Evolutionary conservation across 2,888 invertebrate species (phyloP).

Genomic region (Drosophila paranaensis): DNA sequence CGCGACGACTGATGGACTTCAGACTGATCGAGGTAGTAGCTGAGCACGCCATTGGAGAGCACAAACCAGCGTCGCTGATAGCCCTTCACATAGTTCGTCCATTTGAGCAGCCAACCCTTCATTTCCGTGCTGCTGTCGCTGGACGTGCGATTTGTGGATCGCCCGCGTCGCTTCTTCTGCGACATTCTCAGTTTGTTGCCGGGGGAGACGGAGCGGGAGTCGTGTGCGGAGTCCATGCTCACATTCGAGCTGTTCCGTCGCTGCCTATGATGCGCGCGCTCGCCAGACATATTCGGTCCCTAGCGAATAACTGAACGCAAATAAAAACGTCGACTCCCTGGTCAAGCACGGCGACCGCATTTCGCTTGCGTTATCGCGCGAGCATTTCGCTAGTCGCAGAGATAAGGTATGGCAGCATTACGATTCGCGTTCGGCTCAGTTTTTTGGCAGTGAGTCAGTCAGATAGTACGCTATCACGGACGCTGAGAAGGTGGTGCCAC

Average conservation of each 20-base stretch:
- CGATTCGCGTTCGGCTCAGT: constrained; percentile 20
- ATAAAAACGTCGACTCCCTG: constrained; percentile 17
- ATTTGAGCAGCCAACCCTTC: constrained; percentile 97
- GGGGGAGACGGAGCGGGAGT: neutral
- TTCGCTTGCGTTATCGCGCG: constrained; percentile 35
- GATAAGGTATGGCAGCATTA: constrained; percentile 45
- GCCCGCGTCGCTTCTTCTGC: constrained; percentile 28
- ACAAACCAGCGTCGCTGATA: constrained; percentile 99
- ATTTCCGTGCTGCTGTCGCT: constrained; percentile 79
- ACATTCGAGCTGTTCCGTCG: constrained; percentile 17
- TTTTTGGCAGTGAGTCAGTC: constrained; percentile 32
- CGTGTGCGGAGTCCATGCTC: constrained; percentile 7
- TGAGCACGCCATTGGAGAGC: constrained; percentile 96
- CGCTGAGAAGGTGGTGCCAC: constrained; percentile 14
- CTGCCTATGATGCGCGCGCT: constrained; percentile 21
- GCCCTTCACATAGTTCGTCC: constrained; percentile 99
- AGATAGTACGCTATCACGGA: constrained; percentile 33
- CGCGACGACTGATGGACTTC: constrained; percentile 99
- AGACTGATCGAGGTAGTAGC: constrained; percentile 94
- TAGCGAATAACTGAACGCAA: constrained; percentile 29
- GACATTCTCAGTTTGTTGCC: constrained; percentile 24
- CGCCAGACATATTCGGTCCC: constrained; percentile 48
- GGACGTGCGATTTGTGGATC: neutral
- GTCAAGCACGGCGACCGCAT: constrained; percentile 21
- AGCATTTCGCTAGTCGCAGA: constrained; percentile 14